Evolutionary conservation across 2,113 vertebrate species (phyloP).

Genomic region (Daubentonia madagascariensis): DNA sequence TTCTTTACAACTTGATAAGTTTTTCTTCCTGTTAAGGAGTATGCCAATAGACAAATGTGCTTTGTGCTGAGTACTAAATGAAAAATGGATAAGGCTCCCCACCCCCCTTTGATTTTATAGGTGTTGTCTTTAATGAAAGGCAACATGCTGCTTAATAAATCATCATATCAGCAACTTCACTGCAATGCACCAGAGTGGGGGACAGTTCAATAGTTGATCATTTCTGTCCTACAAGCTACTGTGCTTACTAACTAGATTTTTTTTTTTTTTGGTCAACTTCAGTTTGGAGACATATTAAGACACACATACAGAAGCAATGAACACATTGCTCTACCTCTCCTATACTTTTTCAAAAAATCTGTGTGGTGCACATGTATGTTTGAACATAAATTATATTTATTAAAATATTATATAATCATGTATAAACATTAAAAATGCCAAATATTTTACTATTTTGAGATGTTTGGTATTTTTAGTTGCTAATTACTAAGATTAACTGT

Average conservation of each 20-base stretch:
- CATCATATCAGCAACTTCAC: constrained; percentile 68
- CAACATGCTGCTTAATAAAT: constrained; percentile 73
- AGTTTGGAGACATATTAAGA: background rate
- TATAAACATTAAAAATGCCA: background rate
- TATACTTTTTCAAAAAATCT: background rate
- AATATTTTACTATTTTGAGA: background rate
- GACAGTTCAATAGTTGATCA: constrained; percentile 47
- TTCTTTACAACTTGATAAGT: constrained; percentile 47
- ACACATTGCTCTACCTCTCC: background rate
- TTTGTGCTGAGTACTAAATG: constrained; percentile 30
- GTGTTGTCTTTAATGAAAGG: constrained; percentile 66
- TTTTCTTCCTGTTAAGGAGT: background rate
- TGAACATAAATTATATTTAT: background rate
- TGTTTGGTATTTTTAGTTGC: background rate
- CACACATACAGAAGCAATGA: background rate
- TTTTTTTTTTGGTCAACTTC: background rate
- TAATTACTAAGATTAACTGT: background rate
- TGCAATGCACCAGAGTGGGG: constrained; percentile 31
- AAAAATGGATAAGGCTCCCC: constrained; percentile 36
- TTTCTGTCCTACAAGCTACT: constrained; percentile 33
- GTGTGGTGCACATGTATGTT: background rate
- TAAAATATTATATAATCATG: background rate
- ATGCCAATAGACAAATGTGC: background rate
- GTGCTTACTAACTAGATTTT: constrained; percentile 25
- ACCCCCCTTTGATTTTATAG: constrained; percentile 23